Evolutionary conservation across 2,113 vertebrate genomes (phyloP).

Genomic region (Struthio camelus): DNA sequence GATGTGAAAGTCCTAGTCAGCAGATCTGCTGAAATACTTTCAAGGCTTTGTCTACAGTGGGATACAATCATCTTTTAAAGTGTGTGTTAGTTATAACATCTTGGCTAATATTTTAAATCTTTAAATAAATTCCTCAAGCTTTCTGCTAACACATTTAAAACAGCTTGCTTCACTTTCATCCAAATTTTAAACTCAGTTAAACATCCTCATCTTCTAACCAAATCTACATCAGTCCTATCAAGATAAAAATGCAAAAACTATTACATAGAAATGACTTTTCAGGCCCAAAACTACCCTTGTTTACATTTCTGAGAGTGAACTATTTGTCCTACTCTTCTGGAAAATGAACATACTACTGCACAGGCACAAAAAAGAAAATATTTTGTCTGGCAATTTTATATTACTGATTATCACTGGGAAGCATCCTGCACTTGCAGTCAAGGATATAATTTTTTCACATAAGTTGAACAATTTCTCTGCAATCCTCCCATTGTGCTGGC

Average conservation of each 20-base stretch:
- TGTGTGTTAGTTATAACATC: neutral
- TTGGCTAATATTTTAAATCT: neutral
- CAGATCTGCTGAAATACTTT: neutral
- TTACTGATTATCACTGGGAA: neutral
- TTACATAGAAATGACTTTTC: neutral
- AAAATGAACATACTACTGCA: neutral
- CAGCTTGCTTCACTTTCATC: neutral
- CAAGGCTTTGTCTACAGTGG: neutral
- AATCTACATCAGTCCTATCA: neutral
- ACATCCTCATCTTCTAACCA: neutral
- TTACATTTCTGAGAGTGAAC: neutral
- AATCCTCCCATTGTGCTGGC: rapidly evolving
- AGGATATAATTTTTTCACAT: neutral
- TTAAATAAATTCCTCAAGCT: neutral
- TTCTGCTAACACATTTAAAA: neutral
- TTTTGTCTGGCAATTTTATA: neutral
- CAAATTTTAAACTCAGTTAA: neutral
- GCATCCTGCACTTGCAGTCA: neutral
- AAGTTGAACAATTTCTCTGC: neutral
- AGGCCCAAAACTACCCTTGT: neutral
- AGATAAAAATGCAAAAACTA: neutral
- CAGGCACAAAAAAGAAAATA: neutral
- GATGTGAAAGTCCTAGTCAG: neutral
- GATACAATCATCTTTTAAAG: neutral
- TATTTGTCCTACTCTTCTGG: neutral